Percentiles rank a stretch among this genome's conserved stretches.
Conservation (phyloP, 2,797 vertebrate genomes). For the Lophius americanus region DNA sequence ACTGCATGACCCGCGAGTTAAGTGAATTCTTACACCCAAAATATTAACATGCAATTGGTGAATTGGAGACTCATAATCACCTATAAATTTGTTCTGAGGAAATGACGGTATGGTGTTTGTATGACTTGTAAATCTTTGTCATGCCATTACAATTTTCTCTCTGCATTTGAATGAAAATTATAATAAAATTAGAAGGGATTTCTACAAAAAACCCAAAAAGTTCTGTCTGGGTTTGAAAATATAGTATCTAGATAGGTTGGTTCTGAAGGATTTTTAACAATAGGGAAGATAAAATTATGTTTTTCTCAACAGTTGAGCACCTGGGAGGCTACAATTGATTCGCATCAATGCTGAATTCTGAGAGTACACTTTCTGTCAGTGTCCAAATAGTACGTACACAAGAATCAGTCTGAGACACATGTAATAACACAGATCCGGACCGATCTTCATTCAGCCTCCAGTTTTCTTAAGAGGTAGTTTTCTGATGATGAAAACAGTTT, state of each 20-base stretch:
- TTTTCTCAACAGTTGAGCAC: constrained; percentile 42
- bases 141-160: not conserved
- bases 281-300: not conserved
- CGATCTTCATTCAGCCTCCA: constrained; percentile 6
- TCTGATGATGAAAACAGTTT: constrained; percentile 9
- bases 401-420: constrained; percentile 9
- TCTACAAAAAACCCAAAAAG: not conserved
- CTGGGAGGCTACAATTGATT: constrained; percentile 60
- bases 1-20: no score
- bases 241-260: constrained; percentile 9
- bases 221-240: constrained; percentile 3
- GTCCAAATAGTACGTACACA: constrained; percentile 12
- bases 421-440: constrained; percentile 17
- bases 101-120: not conserved
- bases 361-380: constrained; percentile 22
- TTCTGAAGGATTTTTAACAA: constrained; percentile 19
- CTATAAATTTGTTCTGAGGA: not conserved
- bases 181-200: not conserved
- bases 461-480: not conserved
- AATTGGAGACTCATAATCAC: no score
- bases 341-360: constrained; percentile 50
- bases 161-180: not conserved
- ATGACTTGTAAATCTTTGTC: not conserved
- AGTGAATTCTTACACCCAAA: no score
- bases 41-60: no score